phyloP scores from a whole-genome alignment of 2,888 invertebrate species.

The Chrysolina haemoptera region DNA sequence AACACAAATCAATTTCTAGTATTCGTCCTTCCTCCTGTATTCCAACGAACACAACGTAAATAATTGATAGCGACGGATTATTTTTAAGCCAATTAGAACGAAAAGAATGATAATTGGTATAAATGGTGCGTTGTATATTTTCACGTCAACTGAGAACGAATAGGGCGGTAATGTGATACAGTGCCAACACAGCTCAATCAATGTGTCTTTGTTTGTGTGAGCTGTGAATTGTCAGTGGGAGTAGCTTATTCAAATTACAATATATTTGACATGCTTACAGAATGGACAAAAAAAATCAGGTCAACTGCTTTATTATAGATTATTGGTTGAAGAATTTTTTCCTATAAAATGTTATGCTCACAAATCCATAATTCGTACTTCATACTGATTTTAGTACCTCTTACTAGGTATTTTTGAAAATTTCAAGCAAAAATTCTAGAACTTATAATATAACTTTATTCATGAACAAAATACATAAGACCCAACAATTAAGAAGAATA shows the following conservation, averaged over 20 bases:
- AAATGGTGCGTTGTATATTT: constrained; percentile 55
- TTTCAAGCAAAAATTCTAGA: too few species aligned
- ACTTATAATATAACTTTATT: too few species aligned
- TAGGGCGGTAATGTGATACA: constrained; percentile 46
- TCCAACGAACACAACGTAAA: constrained; percentile 18
- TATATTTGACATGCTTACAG: constrained; percentile 25
- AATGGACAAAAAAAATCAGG: neutral
- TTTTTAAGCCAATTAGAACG: constrained; percentile 44
- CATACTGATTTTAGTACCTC: too few species aligned
- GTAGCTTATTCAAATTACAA: constrained; percentile 58
- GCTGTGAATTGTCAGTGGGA: constrained; percentile 58
- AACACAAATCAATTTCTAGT: constrained; percentile 3
- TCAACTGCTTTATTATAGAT: neutral
- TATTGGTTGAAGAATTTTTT: neutral
- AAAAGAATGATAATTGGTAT: constrained; percentile 53
- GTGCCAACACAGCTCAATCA: constrained; percentile 50
- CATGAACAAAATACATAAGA: too few species aligned
- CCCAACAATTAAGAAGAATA: too few species aligned
- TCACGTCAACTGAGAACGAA: constrained; percentile 51
- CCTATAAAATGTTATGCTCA: neutral
- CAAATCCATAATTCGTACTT: too few species aligned
- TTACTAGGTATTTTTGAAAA: too few species aligned
- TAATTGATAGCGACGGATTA: constrained; percentile 30
- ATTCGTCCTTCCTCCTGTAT: constrained; percentile 11
- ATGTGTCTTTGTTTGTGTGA: constrained; percentile 59